Evolutionary conservation across 2,113 vertebrate genomes (phyloP).

Genomic region (Podiceps cristatus): DNA sequence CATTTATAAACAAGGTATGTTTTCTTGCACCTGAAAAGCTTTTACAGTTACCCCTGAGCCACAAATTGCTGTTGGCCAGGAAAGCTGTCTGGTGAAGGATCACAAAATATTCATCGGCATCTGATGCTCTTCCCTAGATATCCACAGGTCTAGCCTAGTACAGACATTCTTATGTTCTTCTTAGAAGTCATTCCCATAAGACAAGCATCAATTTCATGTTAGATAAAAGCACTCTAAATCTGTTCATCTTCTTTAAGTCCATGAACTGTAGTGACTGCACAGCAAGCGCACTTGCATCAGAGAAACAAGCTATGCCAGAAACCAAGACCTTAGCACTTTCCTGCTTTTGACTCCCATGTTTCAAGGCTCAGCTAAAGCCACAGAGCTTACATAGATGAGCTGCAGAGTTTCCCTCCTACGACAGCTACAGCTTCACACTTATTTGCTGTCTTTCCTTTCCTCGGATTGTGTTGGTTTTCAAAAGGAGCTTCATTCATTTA

Average conservation of each 20-base stretch:
- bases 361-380: background rate
- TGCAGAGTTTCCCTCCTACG: background rate
- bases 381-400: background rate
- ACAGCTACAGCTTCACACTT: background rate
- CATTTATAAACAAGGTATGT: background rate
- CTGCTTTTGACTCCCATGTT: slow-evolving; percentile 6
- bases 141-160: background rate
- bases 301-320: background rate
- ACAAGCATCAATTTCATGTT: slow-evolving; percentile 14
- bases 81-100: slow-evolving; percentile 13
- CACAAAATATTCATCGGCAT: background rate
- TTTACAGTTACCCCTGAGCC: background rate
- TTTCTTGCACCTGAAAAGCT: background rate
- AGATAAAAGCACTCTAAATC: slow-evolving; percentile 32
- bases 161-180: background rate
- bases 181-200: slow-evolving; percentile 26
- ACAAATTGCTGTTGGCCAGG: background rate
- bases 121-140: background rate
- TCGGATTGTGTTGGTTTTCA: background rate
- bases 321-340: background rate
- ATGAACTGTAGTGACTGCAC: slow-evolving; percentile 10
- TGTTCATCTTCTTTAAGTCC: slow-evolving; percentile 1
- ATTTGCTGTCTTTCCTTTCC: background rate
- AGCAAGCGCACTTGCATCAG: background rate
- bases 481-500: slow-evolving; percentile 13